These are phyloP conservation scores for Carcina quercana DNA, from an alignment of 2,888 invertebrate species.

Conservation along the genomic window DNA sequence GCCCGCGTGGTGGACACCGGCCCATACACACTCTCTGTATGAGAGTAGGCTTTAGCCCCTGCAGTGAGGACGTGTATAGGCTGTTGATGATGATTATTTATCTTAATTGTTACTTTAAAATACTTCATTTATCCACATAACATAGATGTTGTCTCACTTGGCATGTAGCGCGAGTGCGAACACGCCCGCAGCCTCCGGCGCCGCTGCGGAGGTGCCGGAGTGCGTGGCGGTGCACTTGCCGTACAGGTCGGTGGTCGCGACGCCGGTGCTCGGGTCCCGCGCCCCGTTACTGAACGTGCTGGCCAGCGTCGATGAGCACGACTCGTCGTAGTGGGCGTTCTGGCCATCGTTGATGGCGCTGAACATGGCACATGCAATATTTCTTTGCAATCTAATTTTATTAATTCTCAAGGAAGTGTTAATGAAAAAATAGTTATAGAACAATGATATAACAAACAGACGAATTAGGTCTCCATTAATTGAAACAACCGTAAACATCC, in stretches of 20 bases:
- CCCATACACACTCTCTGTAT: too few species aligned
- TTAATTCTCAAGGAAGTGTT: too few species aligned
- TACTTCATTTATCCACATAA: neutral
- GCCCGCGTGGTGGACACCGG: too few species aligned
- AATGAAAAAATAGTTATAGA: too few species aligned
- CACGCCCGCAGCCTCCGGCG: slow-evolving; percentile 99
- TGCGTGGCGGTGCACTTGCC: slow-evolving; percentile 99
- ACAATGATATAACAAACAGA: too few species aligned
- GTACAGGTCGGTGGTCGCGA: slow-evolving; percentile 98
- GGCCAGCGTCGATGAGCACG: slow-evolving; percentile 98
- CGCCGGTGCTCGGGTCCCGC: slow-evolving; percentile 97
- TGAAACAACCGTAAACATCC: too few species aligned
- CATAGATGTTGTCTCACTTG: too few species aligned
- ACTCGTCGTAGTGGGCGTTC: slow-evolving; percentile 99
- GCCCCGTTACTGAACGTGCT: slow-evolving; percentile 99
- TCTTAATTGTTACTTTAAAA: too few species aligned
- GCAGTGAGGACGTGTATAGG: too few species aligned
- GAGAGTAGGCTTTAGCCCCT: too few species aligned
- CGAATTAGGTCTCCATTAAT: too few species aligned
- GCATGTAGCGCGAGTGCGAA: slow-evolving; percentile 98
- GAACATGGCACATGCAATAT: slow-evolving; percentile 16
- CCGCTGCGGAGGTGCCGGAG: slow-evolving; percentile 99
- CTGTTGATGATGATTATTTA: too few species aligned
- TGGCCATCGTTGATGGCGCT: slow-evolving; percentile 99
- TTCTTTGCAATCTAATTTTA: neutral